Base-by-base conservation (phyloP, 2,113 vertebrate species). In the Eonycteris spelaea region DNA sequence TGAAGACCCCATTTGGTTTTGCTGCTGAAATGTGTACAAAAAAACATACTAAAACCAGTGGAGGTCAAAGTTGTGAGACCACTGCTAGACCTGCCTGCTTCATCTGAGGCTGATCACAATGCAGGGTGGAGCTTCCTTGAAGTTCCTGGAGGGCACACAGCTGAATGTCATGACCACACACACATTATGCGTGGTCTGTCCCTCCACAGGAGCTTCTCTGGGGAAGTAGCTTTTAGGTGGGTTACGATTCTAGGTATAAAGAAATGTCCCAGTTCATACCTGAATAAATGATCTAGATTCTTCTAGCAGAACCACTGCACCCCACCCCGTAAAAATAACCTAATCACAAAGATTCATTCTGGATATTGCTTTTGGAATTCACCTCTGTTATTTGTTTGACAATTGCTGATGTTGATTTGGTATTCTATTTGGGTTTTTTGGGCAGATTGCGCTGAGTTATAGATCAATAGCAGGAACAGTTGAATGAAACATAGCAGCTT, bases 201-300 rank as follows among this genome's bases (percentile, higher is more conserved):
- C 67, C 3, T 57, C 87, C 33, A 95, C 28, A 35, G 87, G 67
- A 51, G 87, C 22, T 18, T 99, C 98, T 98, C 98, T 98, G 74
- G 99, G 99, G 98, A 99, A 99, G 96, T 98, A 98, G 95, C 98
- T 43, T 98, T 98, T 75, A 99, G 98, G 87, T 99, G 98, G 90
- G 96, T 99, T 98, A 99, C 98, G 0, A 98, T 98, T 70, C 99
- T 98, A 55, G 97, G 98, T 95, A 97, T 97, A 97, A 98, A 97
- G 95, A 99, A 99, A 94, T 92, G 63, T 83, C 96, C 97, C 55
- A 99, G 98, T 90, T 99, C 98, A 96, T 99, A 98, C 96, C 99
- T 99, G 97, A 95, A 97, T 22, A 61, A 77, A 67, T 65, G 68
- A 74, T 77, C 24, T 70, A n/a, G 3, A 86, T 90, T 91, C 33